phyloP scores from a whole-genome alignment of 2,113 vertebrate species.

The Apus apus region DNA sequence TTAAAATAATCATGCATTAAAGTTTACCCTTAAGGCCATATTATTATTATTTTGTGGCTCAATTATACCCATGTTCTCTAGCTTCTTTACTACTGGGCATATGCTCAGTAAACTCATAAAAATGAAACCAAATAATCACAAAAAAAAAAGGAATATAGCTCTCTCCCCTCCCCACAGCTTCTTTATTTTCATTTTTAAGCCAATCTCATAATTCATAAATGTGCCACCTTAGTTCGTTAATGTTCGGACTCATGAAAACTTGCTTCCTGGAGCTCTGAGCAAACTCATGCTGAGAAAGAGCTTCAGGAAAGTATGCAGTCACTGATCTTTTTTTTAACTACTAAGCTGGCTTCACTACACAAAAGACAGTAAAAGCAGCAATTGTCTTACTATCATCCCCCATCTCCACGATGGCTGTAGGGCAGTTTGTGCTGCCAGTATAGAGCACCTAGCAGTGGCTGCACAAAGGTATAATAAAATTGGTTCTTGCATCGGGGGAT shows the following conservation, averaged over 20 bases:
- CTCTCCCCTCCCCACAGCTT: neutral
- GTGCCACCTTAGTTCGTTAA: conserved; percentile 19
- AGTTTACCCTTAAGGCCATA: neutral
- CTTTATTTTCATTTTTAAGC: conserved; percentile 1
- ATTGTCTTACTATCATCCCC: neutral
- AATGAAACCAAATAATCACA: neutral
- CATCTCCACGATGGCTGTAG: neutral
- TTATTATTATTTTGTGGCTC: neutral
- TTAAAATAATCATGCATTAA: neutral
- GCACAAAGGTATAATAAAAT: neutral
- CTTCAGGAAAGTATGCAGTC: neutral
- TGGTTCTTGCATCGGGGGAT: neutral
- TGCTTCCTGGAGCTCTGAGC: conserved; percentile 12
- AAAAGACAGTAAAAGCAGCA: neutral
- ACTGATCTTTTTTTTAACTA: neutral
- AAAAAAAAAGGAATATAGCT: neutral
- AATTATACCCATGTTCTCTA: neutral
- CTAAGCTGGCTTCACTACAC: neutral
- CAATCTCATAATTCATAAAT: neutral
- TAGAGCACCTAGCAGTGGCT: neutral
- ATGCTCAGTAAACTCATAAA: neutral
- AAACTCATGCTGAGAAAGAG: neutral
- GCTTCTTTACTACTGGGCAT: neutral
- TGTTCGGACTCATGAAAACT: neutral
- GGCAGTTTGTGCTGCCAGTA: neutral